These are phyloP conservation scores for Microplitis manilae DNA, from an alignment of 2,888 invertebrate species.

Conservation along the genomic window DNA sequence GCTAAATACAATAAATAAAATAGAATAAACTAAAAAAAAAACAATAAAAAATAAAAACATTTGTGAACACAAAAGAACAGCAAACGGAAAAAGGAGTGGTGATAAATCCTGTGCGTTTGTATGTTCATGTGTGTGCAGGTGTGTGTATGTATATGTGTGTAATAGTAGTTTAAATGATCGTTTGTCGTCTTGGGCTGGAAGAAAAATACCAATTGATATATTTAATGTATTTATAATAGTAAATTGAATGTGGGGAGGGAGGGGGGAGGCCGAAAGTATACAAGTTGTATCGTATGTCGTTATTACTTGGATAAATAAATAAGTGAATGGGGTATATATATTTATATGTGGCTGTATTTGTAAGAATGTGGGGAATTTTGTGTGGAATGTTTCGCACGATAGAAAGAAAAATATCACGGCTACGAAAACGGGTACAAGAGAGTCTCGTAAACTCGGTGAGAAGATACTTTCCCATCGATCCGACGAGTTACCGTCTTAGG, in stretches of 20 bases:
- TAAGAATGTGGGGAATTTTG: slow-evolving; percentile 30
- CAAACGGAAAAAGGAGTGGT: slow-evolving; percentile 48
- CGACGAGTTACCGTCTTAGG: slow-evolving; percentile 20
- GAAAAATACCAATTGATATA: slow-evolving; percentile 1
- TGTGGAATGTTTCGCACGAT: slow-evolving; percentile 32
- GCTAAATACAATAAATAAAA: background rate
- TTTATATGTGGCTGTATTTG: slow-evolving; percentile 8
- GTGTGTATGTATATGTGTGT: background rate
- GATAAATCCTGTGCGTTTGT: slow-evolving; percentile 42
- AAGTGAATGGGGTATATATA: background rate
- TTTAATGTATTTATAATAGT: background rate
- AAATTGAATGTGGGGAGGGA: background rate
- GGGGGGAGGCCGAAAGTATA: background rate
- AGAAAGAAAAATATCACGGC: slow-evolving; percentile 27
- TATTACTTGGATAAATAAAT: slow-evolving; percentile 2
- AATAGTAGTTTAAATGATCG: background rate
- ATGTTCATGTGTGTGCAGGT: background rate
- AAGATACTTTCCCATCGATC: slow-evolving; percentile 46
- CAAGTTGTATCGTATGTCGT: background rate
- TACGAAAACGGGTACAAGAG: slow-evolving; percentile 29
- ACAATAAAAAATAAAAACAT: background rate
- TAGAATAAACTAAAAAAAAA: background rate
- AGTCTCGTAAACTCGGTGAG: slow-evolving; percentile 36
- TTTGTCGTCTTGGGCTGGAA: background rate
- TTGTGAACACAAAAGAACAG: slow-evolving; percentile 47